These are phyloP conservation scores for Dermolepida albohirtum DNA, from an alignment of 2,888 invertebrate genomes.

Conservation along the genomic window DNA sequence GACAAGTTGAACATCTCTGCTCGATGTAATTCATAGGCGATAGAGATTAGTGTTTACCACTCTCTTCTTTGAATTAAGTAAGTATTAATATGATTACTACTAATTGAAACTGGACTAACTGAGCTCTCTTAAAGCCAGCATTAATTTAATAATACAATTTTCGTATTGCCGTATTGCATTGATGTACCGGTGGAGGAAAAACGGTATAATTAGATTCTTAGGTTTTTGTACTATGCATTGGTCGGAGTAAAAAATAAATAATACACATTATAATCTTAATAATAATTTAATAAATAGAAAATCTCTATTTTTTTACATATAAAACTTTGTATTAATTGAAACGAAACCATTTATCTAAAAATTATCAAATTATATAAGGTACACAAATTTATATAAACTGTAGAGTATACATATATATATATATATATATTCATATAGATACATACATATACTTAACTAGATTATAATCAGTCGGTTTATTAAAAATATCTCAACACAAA, in stretches of 20 bases:
- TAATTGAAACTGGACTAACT: no score
- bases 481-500: constrained; percentile 33
- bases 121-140: no score
- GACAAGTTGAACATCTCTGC: no score
- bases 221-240: not conserved
- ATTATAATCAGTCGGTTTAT: constrained; percentile 44
- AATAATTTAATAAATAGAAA: constrained; percentile 42
- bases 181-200: no score
- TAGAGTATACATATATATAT: not conserved
- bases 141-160: no score
- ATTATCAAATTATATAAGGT: constrained; percentile 37
- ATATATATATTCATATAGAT: no score
- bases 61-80: no score
- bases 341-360: constrained; percentile 19
- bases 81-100: no score
- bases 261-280: constrained; percentile 16
- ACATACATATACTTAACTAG: constrained; percentile 28
- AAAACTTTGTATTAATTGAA: constrained; percentile 40
- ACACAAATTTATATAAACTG: constrained; percentile 39
- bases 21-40: no score
- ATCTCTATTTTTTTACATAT: constrained; percentile 40
- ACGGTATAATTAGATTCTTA: no score
- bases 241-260: constrained; percentile 17
- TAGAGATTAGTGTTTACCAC: no score
- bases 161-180: no score